These are phyloP conservation scores for Eulithis testata DNA, from an alignment of 2,888 invertebrate species.

Conservation along the genomic window DNA sequence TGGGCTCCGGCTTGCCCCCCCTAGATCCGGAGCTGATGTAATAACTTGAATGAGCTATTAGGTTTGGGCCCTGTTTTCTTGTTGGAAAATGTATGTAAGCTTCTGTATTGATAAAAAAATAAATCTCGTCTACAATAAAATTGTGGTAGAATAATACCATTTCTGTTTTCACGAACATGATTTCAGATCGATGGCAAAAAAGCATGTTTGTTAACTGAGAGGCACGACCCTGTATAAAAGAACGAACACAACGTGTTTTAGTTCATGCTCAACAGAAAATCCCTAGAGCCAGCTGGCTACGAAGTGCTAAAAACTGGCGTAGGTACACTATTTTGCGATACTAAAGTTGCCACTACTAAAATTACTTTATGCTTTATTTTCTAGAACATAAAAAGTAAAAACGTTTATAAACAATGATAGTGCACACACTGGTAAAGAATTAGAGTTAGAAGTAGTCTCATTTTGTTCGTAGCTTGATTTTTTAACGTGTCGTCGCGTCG, in stretches of 20 bases:
- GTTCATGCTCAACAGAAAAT: conserved; percentile 7
- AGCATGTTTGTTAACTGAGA: no score
- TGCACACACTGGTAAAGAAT: no score
- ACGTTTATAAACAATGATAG: no score
- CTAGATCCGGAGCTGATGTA: no score
- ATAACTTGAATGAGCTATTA: background rate
- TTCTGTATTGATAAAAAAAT: no score
- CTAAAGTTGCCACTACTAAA: background rate
- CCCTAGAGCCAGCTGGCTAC: conserved; percentile 7
- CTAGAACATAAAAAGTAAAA: no score
- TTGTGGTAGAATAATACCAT: background rate
- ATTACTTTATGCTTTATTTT: no score
- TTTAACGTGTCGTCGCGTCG: no score
- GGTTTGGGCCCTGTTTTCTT: background rate
- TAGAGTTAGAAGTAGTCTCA: no score
- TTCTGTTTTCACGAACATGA: background rate
- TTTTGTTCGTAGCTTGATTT: no score
- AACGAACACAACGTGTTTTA: conserved; percentile 4
- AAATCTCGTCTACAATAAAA: background rate
- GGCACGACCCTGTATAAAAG: background rate
- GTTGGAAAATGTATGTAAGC: no score
- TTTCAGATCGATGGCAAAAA: background rate
- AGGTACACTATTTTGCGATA: background rate
- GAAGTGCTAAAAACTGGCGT: conserved; percentile 2
- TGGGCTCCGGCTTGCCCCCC: no score